Base-by-base conservation (phyloP, 2,888 invertebrate species). In the Notocelia uddmanniana region DNA sequence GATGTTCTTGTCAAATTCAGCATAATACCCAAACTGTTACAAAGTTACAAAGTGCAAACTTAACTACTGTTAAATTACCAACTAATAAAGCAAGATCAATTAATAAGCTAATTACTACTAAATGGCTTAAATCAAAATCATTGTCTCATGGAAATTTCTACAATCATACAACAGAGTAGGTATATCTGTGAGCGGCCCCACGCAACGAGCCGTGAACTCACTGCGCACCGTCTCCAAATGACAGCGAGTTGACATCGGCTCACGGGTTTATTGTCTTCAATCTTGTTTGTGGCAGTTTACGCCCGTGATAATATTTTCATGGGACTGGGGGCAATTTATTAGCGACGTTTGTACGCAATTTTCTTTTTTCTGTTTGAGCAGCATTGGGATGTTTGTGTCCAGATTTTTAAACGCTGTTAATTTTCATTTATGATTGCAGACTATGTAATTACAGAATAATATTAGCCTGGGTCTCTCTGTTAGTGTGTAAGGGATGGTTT, bases 191-290 rank as follows among this genome's bases (percentile, higher is more conserved):
- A 45, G 45, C 45, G 13, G 45, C n/a, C 37, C 58, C 13, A 37
- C 31, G 48, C 62, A 59, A 13, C 59, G 59, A 41, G 23, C 21
- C 60, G 26, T 26, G 60, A 45, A 13, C 45, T 26, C 37, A 41
- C 23, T 6, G 59, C 41, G 55, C n/a, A 62, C 74, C 68, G 75
- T 73, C 73, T 34, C 75, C 73, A 76, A 77, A 75, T 79, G 83
- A 81, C 79, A 80, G 78, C 73, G 76, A 78, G 76, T 78, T 80
- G 81, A 81, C 77, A 78, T 76, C 78, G 76, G 74, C 77, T 78
- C 75, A 76, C 72, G 72, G 71, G 76, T 80, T 81, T 81, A 83
- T 83, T 83, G 82, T 81, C 78, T 80, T 78, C 77, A 79, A 80
- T 80, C 78, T 74, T 73, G 68, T 74, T 73, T 72, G 72, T 69